Evolutionary conservation across 2,888 invertebrate species (phyloP).

Genomic region (Amblyjoppa proteus): DNA sequence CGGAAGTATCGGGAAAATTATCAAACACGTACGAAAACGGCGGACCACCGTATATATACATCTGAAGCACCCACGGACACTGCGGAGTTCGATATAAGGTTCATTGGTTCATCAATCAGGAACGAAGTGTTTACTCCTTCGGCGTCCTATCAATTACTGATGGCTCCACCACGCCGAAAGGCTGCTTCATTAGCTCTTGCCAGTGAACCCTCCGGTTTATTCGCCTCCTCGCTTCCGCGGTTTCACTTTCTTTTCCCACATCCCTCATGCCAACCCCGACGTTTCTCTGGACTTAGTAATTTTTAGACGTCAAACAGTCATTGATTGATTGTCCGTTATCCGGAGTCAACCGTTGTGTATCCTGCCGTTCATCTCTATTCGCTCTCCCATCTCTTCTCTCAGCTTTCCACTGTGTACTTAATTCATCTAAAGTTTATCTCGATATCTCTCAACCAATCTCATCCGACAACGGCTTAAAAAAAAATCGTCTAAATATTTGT

Average conservation of each 20-base stretch:
- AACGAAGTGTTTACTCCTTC: conserved; percentile 81
- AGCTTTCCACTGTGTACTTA: neutral
- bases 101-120: conserved; percentile 84
- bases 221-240: conserved; percentile 36
- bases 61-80: conserved; percentile 26
- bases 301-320: conserved; percentile 75
- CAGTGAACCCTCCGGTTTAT: conserved; percentile 13
- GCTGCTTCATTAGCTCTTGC: conserved; percentile 60
- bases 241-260: conserved; percentile 34
- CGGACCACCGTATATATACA: conserved; percentile 26
- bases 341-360: conserved; percentile 65
- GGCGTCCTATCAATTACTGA: conserved; percentile 81
- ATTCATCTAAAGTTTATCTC: neutral
- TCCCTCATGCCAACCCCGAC: conserved; percentile 44
- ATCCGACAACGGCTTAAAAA: neutral
- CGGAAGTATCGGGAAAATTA: neutral
- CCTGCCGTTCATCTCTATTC: neutral
- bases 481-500: neutral
- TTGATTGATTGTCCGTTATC: conserved; percentile 76
- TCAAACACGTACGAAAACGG: conserved; percentile 35
- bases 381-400: neutral
- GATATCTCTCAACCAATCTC: neutral
- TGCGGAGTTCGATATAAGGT: conserved; percentile 72
- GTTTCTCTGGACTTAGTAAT: conserved; percentile 72
- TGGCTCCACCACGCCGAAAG: conserved; percentile 75